A percentile compares a stretch with the other conserved stretches of the same genome.
Conservation (phyloP, 2,888 invertebrate genomes). For the Hipparchia sbordonii region DNA sequence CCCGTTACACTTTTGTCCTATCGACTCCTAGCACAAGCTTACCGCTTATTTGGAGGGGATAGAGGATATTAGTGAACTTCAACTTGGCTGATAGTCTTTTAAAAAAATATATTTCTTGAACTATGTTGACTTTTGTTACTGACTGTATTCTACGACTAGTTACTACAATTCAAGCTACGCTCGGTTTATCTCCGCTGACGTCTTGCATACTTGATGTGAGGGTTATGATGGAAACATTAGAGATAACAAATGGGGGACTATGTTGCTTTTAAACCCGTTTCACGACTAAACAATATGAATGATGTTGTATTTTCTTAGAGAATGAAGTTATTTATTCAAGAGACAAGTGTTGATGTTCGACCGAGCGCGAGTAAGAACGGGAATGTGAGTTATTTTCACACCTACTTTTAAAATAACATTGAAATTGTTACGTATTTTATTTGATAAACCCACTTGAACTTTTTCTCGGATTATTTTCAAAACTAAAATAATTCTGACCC, state of each 20-base stretch:
- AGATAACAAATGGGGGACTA: constrained; percentile 41
- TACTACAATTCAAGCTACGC: constrained; percentile 34
- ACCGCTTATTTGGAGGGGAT: no score
- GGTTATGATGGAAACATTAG: constrained; percentile 41
- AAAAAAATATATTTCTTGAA: background rate
- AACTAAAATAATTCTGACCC: no score
- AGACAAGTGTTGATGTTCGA: constrained; percentile 31
- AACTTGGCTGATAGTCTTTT: no score
- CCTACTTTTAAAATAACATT: constrained; percentile 20
- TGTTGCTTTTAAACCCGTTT: constrained; percentile 38
- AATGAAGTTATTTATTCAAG: constrained; percentile 26
- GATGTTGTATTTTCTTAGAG: constrained; percentile 34
- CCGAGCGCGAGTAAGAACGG: constrained; percentile 20
- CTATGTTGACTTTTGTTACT: background rate
- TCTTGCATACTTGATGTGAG: constrained; percentile 41
- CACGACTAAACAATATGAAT: constrained; percentile 38
- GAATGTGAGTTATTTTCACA: constrained; percentile 16
- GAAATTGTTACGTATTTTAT: no score
- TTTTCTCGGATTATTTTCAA: no score
- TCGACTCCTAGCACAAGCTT: no score
- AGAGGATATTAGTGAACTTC: no score
- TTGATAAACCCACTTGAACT: no score
- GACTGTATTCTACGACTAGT: constrained; percentile 24
- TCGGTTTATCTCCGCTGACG: constrained; percentile 40
- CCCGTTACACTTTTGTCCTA: no score